Percentiles rank a stretch among this genome's conserved stretches.
Conservation (phyloP, 1,140 invertebrate genomes). For the Drosophila sp. region DNA sequence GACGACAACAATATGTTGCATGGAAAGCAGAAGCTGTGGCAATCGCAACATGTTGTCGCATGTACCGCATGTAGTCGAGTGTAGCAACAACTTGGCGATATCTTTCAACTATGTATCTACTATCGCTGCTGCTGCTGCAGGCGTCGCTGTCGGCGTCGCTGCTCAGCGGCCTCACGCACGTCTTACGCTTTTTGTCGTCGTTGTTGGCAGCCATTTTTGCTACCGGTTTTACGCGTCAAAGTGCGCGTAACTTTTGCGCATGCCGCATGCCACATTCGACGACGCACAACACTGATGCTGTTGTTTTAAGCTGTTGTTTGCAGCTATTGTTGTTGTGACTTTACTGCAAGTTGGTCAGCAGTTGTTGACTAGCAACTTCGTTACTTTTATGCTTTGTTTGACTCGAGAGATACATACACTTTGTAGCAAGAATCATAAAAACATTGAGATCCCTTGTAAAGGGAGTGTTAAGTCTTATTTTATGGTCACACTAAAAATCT, state of each 20-base stretch:
- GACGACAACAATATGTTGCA: constrained; percentile 27
- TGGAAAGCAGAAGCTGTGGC: constrained; percentile 16
- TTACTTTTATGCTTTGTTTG: constrained; percentile 51
- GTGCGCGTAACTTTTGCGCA: constrained; percentile 79
- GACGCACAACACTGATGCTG: constrained; percentile 58
- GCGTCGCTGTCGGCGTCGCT: constrained; percentile 22
- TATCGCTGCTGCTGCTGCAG: constrained; percentile 48
- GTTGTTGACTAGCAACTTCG: constrained; percentile 48
- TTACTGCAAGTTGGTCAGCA: constrained; percentile 51
- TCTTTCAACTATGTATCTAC: constrained; percentile 64
- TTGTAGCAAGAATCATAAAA: background rate
- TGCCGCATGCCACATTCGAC: constrained; percentile 68
- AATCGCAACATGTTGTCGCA: constrained; percentile 44
- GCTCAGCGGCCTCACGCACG: constrained; percentile 62
- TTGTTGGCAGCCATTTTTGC: constrained; percentile 67
- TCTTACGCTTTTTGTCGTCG: constrained; percentile 59
- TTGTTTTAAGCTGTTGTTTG: constrained; percentile 24
- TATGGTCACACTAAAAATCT: too few relatives aligned
- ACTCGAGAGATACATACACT: constrained; percentile 9
- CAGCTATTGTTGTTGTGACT: constrained; percentile 26
- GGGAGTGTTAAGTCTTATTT: background rate
- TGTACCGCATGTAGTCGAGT: constrained; percentile 60
- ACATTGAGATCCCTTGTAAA: background rate
- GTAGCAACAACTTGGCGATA: constrained; percentile 73
- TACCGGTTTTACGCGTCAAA: constrained; percentile 81